phyloP scores from a whole-genome alignment of 2,888 invertebrate genomes.

The Ormyrus pomaceus region DNA sequence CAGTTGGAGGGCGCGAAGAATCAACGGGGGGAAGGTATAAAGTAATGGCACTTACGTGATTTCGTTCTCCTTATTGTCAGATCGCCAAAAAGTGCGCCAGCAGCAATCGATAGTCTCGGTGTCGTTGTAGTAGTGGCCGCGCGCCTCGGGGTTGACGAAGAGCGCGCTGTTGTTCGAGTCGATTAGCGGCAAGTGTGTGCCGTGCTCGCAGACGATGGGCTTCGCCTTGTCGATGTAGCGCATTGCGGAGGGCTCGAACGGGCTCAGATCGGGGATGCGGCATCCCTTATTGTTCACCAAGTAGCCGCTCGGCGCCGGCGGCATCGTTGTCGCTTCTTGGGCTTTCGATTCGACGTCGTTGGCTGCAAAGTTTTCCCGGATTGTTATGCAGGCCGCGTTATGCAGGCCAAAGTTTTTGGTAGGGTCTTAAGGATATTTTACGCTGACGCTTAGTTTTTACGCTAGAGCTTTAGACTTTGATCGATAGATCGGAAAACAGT shows the following conservation, averaged over 20 bases:
- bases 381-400: too few relatives aligned
- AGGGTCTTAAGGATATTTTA: too few relatives aligned
- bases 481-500: too few relatives aligned
- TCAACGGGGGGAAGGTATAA: too few relatives aligned
- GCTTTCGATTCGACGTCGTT: not conserved
- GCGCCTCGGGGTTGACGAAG: constrained; percentile 77
- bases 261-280: constrained; percentile 81
- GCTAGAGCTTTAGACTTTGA: too few relatives aligned
- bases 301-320: constrained; percentile 69
- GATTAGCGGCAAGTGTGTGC: constrained; percentile 77
- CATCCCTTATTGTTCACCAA: constrained; percentile 82
- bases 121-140: constrained; percentile 77
- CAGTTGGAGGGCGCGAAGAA: too few relatives aligned
- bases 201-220: constrained; percentile 77
- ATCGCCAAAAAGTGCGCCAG: constrained; percentile 80
- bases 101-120: constrained; percentile 79
- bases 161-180: constrained; percentile 80
- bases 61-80: constrained; percentile 76
- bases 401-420: too few relatives aligned
- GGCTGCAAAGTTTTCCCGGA: constrained; percentile 1
- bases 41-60: constrained; percentile 67
- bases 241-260: constrained; percentile 79
- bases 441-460: too few relatives aligned
- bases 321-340: constrained; percentile 18
- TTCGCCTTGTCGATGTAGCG: constrained; percentile 77